Percentiles rank a stretch among this genome's conserved stretches.
phyloP scores from a whole-genome alignment of 2,888 invertebrate species.

The Orchestes rusci region DNA sequence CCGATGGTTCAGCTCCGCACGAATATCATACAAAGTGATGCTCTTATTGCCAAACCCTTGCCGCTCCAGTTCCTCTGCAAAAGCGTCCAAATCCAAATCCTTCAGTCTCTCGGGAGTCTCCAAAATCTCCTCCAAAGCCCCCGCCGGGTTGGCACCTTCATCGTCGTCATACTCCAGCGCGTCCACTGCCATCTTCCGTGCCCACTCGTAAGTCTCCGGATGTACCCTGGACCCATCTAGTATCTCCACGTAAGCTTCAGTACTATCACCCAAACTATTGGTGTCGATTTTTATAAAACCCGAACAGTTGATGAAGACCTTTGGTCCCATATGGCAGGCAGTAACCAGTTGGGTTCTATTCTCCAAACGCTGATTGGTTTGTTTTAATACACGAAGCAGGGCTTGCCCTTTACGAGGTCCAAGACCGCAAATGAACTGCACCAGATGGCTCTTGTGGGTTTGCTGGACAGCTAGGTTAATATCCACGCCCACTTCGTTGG shows the following conservation, averaged over 20 bases:
- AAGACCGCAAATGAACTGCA: slow-evolving; percentile 96
- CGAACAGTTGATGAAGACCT: slow-evolving; percentile 95
- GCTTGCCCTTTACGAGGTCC: slow-evolving; percentile 93
- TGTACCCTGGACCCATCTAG: slow-evolving; percentile 96
- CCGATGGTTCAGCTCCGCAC: slow-evolving; percentile 88
- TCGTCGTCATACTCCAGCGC: slow-evolving; percentile 98
- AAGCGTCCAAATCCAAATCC: slow-evolving; percentile 96
- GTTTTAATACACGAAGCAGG: slow-evolving; percentile 76
- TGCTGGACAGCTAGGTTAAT: slow-evolving; percentile 89
- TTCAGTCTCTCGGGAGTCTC: slow-evolving; percentile 90
- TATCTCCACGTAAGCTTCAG: slow-evolving; percentile 92
- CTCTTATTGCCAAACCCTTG: slow-evolving; percentile 70
- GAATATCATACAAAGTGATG: slow-evolving; percentile 93
- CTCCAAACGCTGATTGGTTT: slow-evolving; percentile 85
- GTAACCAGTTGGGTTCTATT: slow-evolving; percentile 94
- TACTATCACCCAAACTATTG: slow-evolving; percentile 86
- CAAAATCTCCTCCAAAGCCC: slow-evolving; percentile 94
- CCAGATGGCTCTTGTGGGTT: slow-evolving; percentile 76
- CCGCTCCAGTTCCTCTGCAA: slow-evolving; percentile 92
- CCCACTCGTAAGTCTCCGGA: slow-evolving; percentile 99
- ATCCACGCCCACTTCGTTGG: slow-evolving; percentile 98
- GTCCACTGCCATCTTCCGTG: slow-evolving; percentile 99
- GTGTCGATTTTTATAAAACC: slow-evolving; percentile 98
- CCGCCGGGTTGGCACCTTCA: slow-evolving; percentile 93
- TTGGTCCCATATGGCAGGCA: slow-evolving; percentile 91